Evolutionary conservation across 2,888 invertebrate genomes (phyloP), one percentile per base, ranked within the genome.

Genomic region (Aspidiotus destructor): DNA sequence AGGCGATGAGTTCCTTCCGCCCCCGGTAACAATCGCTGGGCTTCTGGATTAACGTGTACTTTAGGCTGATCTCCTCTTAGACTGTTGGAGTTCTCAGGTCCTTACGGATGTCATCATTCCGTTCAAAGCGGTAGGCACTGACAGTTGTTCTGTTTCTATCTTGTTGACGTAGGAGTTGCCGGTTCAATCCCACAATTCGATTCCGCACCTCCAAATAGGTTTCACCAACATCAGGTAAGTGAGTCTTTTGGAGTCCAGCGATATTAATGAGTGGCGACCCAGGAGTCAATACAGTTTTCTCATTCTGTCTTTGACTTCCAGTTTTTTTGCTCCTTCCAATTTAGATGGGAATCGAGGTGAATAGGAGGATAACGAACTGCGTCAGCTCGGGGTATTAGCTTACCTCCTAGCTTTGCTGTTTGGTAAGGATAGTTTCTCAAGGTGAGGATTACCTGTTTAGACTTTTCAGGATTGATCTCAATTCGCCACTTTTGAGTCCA

Each of bases 11-110:
- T 13, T 44, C 48, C 48, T 44, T 44, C 48, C 48, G 48, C 48
- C 48, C 13, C 48, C 48, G 48, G 8, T 44, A 44, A 8, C 13
- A 44, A 44, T 44, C 48, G 48, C 48, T 44, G 48, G 13, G 48
- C 48, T 44, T 44, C 48, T 8, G 48, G 48, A 13, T 44, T 44
- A 13, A 44, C 48, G 48, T 44, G 48, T 44, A 44, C 48, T 13
- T 44, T 44, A 44, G 48, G 48, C 48, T 44, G 48, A 44, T 44
- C 48, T 44, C 48, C 48, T 44, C 48, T 44, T 44, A 10, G 48
- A 44, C 48, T 44, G 48, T 44, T 44, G 48, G 48, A 44, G 13
- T 44, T 44, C 48, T 44, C 48, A 44, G 48, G 48, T 44, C 48
- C 48, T 44, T 44, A 13, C 48, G 48, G 48, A 44, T 44, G 13